Base-by-base conservation (phyloP, 2,113 vertebrate genomes). In the Peromyscus californicus region DNA sequence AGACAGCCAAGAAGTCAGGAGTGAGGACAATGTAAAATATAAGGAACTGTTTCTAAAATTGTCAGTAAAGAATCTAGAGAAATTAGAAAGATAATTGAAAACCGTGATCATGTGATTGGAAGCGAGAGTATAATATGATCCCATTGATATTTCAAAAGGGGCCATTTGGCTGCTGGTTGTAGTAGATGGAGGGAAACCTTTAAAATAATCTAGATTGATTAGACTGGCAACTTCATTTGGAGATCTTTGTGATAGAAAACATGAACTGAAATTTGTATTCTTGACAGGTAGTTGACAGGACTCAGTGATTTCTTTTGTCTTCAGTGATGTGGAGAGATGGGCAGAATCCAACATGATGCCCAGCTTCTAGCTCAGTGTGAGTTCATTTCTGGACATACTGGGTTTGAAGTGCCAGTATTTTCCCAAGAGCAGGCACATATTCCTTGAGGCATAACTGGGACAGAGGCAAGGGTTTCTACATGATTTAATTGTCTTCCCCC, bases 361-460 rank as follows among this genome's bases (percentile, higher is more conserved):
- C 36, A 45, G 15, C 69, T 84, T 95, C 74, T 85, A 17, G 7
- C 12, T n/a, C 61, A 39, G 21, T 63, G 17, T 31, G 36, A 95
- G 9, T 54, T 96, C n/a, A 42, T 59, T 93, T 90, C 57, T 87
- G 45, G 36, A 21, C 2, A 7, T 94, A 36, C 17, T 78, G 21
- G 11, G 29, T 75, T 95, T 91, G 39, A 95, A 75, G 75, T 90
- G 29, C 1, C 3, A 22, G 78, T 15, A 88, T 90, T 95, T 95
- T 63, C 16, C 42, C 48, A 65, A 72, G 89, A 92, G 13, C 10
- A 72, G 90, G 31, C 9, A 11, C 45, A 70, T 33, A 54, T 26
- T 57, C 3, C 12, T 39, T 90, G 24, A 79, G 80, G 69, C 45
- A 63, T 45, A 85, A 74, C n/a, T 82, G 36, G 21, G 33, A 84